Base-by-base conservation (phyloP, 2,888 invertebrate species). In the Agrochola lychnidis region DNA sequence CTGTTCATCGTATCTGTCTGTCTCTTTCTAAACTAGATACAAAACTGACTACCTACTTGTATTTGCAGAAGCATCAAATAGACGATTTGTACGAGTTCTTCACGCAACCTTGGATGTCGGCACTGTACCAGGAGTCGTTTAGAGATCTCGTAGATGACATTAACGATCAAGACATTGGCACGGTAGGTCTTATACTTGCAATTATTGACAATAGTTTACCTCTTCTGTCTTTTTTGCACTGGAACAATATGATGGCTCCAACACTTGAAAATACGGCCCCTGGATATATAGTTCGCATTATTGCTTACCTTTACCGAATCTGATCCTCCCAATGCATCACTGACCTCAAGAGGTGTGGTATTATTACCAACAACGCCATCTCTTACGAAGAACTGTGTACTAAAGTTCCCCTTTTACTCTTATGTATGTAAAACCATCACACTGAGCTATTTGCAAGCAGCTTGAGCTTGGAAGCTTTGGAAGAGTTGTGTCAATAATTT, bases 31-130 rank as follows among this genome's bases (percentile, higher is more conserved):
- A 45, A n/a, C 45, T n/a, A n/a, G n/a, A n/a, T n/a, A n/a, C 1
- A 22, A 4, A 16, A 40, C 30, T 73, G 22, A 22, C 14, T 30
- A 7, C 4, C 42, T 2, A 19, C 19, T 30, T 51, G 19, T 48
- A 63, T 66, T 78, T 72, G 22, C 94, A 96, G 94, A 94, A 97
- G 92, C 94, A 97, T 2, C 92, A 97, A 78, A 97, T 98, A 56
- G 93, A 95, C 0, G 98, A 98, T 90, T 96, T 98, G 10, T 98
- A 95, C 90, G 96, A 97, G 10, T 98, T 97, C 93, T 98, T 98
- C 93, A 95, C 95, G 14, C 97, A 97, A 85, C 97, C 98, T 1
- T 98, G 98, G 98, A 96, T 97, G 78, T 96, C 97, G 48, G 97
- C 97, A 0, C 86, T 98, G 25, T 98, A 97, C 90, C 97, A 97